phyloP scores from a whole-genome alignment of 2,888 invertebrate genomes.

The Merodon equestris region DNA sequence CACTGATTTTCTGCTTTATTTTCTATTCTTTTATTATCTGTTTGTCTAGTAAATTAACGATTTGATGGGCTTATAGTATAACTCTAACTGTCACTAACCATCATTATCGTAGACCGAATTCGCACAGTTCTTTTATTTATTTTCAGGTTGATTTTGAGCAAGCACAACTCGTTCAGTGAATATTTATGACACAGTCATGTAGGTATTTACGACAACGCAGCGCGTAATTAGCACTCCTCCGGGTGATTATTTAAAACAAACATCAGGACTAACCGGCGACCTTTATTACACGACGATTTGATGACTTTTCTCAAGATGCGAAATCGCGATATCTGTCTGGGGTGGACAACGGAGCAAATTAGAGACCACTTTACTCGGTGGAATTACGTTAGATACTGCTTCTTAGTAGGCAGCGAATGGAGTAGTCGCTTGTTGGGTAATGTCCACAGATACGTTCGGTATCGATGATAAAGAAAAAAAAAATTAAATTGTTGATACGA shows the following conservation, averaged over 20 bases:
- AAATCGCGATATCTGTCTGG: slow-evolving; percentile 10
- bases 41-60: too few species aligned
- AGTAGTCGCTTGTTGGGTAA: slow-evolving; percentile 3
- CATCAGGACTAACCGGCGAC: slow-evolving; percentile 1
- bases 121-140: too few species aligned
- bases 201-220: background rate
- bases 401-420: slow-evolving; percentile 32
- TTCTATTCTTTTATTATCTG: too few species aligned
- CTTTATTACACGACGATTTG: background rate
- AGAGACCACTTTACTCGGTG: slow-evolving; percentile 51
- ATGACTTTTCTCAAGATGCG: slow-evolving; percentile 30
- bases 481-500: slow-evolving; percentile 8
- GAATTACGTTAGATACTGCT: slow-evolving; percentile 46
- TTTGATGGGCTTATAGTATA: too few species aligned
- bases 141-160: too few species aligned
- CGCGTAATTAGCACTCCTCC: slow-evolving; percentile 45
- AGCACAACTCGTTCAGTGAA: too few species aligned
- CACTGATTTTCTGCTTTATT: too few species aligned
- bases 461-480: slow-evolving; percentile 18
- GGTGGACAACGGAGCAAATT: slow-evolving; percentile 3
- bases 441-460: slow-evolving; percentile 4
- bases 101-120: too few species aligned
- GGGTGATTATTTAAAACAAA: slow-evolving; percentile 29
- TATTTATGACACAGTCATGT: slow-evolving; percentile 2
- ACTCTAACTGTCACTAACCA: too few species aligned